phyloP scores from a whole-genome alignment of 2,113 vertebrate genomes.

The Gobio gobio region DNA sequence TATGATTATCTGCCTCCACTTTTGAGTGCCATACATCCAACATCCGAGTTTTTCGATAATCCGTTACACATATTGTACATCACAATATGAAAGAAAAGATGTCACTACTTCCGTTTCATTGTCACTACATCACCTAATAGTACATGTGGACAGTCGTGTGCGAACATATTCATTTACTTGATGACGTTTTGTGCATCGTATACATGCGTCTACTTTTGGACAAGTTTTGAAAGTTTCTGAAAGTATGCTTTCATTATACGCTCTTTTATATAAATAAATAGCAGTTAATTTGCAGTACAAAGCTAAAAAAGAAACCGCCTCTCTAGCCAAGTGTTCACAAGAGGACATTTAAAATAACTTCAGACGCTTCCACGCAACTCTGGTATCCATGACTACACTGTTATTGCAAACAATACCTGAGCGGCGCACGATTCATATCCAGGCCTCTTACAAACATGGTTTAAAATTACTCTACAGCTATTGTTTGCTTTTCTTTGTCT shows the following conservation, averaged over 20 bases:
- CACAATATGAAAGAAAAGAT: background rate
- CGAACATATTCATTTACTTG: background rate
- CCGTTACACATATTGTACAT: background rate
- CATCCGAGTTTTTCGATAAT: background rate
- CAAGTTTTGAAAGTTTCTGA: background rate
- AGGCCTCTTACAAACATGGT: constrained; percentile 79
- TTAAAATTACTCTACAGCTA: constrained; percentile 79
- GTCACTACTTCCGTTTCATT: background rate
- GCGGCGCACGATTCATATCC: constrained; percentile 74
- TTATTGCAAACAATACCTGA: constrained; percentile 84
- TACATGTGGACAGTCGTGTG: background rate
- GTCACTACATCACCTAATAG: background rate
- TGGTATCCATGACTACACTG: constrained; percentile 80
- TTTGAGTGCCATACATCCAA: no score
- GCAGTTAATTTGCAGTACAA: background rate
- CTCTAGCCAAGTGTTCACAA: constrained; percentile 35
- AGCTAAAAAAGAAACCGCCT: constrained; percentile 21
- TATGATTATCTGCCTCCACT: background rate
- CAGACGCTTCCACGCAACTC: constrained; percentile 64
- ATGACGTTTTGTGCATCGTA: background rate
- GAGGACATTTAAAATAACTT: constrained; percentile 44
- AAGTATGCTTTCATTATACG: background rate
- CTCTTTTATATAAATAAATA: constrained; percentile 1
- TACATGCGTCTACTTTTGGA: no score
- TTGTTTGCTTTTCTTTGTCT: constrained; percentile 81